phyloP scores from a whole-genome alignment of 2,888 invertebrate species.

The Drosophila tanythrix region DNA sequence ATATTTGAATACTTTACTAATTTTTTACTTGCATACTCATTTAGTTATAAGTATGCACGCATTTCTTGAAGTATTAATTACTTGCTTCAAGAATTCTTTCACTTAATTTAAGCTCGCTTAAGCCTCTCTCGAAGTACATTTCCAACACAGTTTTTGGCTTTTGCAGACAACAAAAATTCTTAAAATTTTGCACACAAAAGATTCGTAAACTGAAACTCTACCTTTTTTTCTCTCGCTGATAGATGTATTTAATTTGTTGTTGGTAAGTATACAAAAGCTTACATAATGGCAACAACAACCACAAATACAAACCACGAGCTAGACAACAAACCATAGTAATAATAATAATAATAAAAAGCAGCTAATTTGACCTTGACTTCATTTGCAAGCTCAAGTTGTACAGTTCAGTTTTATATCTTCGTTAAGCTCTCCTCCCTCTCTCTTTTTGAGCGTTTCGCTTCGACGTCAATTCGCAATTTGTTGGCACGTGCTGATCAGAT shows the following conservation, averaged over 20 bases:
- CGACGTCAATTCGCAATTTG: slow-evolving; percentile 18
- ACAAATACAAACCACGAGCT: slow-evolving; percentile 21
- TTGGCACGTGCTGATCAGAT: slow-evolving; percentile 40
- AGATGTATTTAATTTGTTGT: slow-evolving; percentile 2
- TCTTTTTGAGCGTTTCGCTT: slow-evolving; percentile 15
- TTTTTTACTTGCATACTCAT: too few relatives aligned
- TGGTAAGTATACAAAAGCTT: background rate
- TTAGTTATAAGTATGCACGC: too few relatives aligned
- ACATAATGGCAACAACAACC: slow-evolving; percentile 1
- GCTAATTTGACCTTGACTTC: slow-evolving; percentile 68
- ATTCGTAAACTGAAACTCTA: background rate
- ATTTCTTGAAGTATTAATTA: background rate
- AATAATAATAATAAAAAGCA: slow-evolving; percentile 21
- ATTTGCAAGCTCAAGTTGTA: slow-evolving; percentile 39
- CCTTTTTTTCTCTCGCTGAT: background rate
- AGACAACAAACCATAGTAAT: background rate
- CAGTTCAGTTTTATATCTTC: background rate
- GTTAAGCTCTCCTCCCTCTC: slow-evolving; percentile 28
- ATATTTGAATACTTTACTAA: too few relatives aligned
- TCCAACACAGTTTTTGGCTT: background rate
- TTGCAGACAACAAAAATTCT: background rate
- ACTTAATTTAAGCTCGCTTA: background rate
- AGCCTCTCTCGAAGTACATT: background rate
- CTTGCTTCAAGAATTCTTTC: background rate
- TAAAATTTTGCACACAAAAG: background rate